Conservation (phyloP, 2,113 vertebrate genomes). For the Leptocoma aspasia region DNA sequence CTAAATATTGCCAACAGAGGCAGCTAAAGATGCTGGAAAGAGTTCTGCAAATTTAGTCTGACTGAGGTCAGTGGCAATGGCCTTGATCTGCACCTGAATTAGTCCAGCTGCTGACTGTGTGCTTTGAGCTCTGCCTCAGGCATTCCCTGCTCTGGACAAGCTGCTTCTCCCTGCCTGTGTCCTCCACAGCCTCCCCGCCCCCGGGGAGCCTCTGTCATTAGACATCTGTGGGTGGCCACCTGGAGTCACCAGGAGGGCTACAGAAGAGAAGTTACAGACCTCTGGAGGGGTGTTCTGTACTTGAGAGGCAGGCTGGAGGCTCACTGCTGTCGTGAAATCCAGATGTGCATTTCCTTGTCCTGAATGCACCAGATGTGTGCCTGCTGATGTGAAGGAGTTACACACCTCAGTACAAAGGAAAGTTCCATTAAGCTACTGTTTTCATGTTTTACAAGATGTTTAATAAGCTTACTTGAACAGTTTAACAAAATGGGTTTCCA, state of each 20-base stretch:
- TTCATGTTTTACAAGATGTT: background rate
- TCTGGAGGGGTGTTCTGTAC: background rate
- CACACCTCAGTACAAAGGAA: background rate
- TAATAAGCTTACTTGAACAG: background rate
- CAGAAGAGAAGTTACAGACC: background rate
- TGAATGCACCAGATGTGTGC: background rate
- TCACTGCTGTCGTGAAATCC: background rate
- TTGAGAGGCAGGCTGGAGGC: background rate
- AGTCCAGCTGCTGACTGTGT: background rate
- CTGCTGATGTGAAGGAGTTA: background rate
- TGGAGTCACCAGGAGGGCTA: background rate
- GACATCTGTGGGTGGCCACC: background rate
- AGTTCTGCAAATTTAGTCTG: background rate
- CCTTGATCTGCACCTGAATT: background rate
- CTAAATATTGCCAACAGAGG: background rate
- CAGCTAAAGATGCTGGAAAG: background rate
- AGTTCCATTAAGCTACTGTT: background rate
- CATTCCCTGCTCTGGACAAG: background rate
- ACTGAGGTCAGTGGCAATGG: background rate
- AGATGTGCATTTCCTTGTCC: background rate
- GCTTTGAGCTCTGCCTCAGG: background rate
- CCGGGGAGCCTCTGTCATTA: fast-evolving
- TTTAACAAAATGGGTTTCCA: background rate
- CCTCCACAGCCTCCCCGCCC: fast-evolving
- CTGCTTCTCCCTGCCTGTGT: background rate